Conservation (phyloP, 2,113 vertebrate species). For the Pelecanoides urinatrix region DNA sequence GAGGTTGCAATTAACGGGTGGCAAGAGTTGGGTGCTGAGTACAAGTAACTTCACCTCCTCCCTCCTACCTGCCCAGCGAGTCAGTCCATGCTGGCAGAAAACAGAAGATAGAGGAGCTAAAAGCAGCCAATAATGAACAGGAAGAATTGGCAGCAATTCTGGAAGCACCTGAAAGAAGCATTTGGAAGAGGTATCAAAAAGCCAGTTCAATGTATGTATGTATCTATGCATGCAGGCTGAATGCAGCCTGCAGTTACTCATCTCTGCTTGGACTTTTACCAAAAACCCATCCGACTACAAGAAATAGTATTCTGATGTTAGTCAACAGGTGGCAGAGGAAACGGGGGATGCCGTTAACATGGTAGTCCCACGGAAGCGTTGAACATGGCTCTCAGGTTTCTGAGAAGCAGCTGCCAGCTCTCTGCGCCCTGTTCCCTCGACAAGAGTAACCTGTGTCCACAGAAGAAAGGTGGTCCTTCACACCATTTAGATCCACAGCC, state of each 20-base stretch:
- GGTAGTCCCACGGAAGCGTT: neutral
- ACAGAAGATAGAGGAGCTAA: neutral
- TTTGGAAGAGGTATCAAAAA: neutral
- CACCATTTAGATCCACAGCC: neutral
- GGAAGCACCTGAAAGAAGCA: neutral
- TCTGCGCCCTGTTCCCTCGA: neutral
- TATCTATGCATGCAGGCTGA: neutral
- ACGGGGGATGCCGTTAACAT: neutral
- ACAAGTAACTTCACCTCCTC: neutral
- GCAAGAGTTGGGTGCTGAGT: neutral
- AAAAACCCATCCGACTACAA: neutral
- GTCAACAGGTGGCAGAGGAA: neutral
- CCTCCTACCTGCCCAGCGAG: neutral
- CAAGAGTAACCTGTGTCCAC: neutral
- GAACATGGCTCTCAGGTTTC: neutral
- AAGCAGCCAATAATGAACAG: accelerated
- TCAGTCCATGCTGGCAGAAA: neutral
- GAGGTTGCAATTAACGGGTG: neutral
- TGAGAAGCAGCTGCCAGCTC: neutral
- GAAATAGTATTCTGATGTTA: neutral
- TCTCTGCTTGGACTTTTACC: neutral
- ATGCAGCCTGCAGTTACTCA: neutral
- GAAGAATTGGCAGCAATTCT: neutral
- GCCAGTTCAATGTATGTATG: neutral
- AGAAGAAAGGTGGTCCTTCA: neutral